phyloP scores from a whole-genome alignment of 1,140 invertebrate genomes.

The Ptiloglossa arizonensis region DNA sequence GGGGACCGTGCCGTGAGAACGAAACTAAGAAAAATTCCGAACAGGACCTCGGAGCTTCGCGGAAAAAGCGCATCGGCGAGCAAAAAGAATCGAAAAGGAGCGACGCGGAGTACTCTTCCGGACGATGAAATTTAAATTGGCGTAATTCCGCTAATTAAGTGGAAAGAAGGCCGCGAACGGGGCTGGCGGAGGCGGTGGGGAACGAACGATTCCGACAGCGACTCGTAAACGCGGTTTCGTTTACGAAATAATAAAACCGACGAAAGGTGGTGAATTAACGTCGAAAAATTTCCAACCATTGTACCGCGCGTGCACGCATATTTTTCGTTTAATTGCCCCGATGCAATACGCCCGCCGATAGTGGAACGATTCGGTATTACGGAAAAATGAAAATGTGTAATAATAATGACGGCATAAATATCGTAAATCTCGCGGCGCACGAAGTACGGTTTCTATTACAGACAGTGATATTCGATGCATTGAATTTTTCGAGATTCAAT shows the following conservation, averaged over 20 bases:
- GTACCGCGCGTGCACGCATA: not conserved
- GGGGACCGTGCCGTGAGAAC: too few species aligned
- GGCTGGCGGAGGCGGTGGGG: too few species aligned
- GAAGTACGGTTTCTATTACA: conserved; percentile 40
- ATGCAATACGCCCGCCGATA: not conserved
- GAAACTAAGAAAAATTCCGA: not conserved
- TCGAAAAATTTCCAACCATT: conserved; percentile 26
- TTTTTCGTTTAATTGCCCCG: conserved; percentile 19
- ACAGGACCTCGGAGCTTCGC: too few species aligned
- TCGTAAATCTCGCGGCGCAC: conserved; percentile 25
- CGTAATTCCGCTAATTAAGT: conserved; percentile 34
- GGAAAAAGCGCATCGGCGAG: too few species aligned
- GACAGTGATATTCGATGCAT: conserved; percentile 51
- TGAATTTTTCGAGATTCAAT: conserved; percentile 52
- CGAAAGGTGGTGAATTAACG: too few species aligned
- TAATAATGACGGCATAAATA: conserved; percentile 43
- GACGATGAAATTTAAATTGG: conserved; percentile 13
- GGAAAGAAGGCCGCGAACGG: not conserved
- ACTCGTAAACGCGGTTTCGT: too few species aligned
- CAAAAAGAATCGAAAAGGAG: not conserved
- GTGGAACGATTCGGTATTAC: not conserved
- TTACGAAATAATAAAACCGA: too few species aligned
- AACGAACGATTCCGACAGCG: too few species aligned
- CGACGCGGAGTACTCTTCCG: too few species aligned
- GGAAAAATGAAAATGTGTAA: conserved; percentile 47